A percentile compares a stretch with the other conserved stretches of the same genome.
Evolutionary conservation across 2,888 invertebrate species (phyloP).

Genomic region (Lasioglossum zephyrum): DNA sequence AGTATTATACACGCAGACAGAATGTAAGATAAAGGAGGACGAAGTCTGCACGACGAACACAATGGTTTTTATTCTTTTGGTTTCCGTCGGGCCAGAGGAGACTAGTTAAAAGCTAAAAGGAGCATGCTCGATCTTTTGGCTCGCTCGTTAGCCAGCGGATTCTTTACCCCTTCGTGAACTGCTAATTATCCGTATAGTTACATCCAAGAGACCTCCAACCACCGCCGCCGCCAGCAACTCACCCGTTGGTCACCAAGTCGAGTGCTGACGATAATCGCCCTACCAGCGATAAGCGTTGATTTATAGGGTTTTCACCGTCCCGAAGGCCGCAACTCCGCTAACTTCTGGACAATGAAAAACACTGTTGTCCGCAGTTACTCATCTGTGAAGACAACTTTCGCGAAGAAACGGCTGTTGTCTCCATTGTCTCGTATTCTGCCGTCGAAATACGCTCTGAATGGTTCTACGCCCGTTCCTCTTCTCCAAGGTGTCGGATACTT

Average conservation of each 20-base stretch:
- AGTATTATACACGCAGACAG: neutral
- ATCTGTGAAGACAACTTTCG: slow-evolving; percentile 26
- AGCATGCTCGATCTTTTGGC: slow-evolving; percentile 57
- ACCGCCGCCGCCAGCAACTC: neutral
- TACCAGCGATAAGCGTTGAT: slow-evolving; percentile 63
- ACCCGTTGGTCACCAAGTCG: neutral
- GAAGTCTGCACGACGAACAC: neutral
- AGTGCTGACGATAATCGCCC: slow-evolving; percentile 65
- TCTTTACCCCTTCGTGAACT: slow-evolving; percentile 55
- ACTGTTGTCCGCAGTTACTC: slow-evolving; percentile 35
- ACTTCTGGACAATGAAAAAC: slow-evolving; percentile 55
- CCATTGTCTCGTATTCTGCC: neutral
- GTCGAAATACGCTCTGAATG: neutral
- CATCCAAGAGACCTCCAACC: slow-evolving; percentile 28
- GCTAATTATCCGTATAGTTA: slow-evolving; percentile 65
- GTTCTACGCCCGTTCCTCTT: neutral
- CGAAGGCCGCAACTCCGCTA: slow-evolving; percentile 20
- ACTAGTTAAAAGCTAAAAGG: slow-evolving; percentile 42
- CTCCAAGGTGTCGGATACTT: neutral
- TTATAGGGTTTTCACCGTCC: slow-evolving; percentile 59
- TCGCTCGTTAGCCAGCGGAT: slow-evolving; percentile 64
- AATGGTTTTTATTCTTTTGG: slow-evolving; percentile 29
- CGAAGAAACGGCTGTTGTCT: slow-evolving; percentile 2
- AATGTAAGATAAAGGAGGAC: neutral
- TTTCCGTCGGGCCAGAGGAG: neutral